Conservation (phyloP, 2,113 vertebrate genomes). For the Phyllostomus discolor region DNA sequence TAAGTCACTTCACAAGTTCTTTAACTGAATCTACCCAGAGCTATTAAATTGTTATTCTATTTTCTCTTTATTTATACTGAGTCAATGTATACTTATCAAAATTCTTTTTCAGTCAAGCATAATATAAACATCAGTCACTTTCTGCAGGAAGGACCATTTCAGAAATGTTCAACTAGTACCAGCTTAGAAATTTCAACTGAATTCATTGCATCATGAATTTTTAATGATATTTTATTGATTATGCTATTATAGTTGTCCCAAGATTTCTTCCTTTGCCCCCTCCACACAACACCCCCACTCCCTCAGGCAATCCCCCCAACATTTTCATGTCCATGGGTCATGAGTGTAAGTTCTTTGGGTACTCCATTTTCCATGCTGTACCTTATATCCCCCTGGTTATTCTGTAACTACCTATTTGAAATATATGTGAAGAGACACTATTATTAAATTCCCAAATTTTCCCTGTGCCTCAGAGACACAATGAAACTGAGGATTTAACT, state of each 20-base stretch:
- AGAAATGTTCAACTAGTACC: background rate
- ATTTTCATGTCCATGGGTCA: too few relatives aligned
- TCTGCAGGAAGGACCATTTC: background rate
- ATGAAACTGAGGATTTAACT: background rate
- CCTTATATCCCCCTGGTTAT: too few relatives aligned
- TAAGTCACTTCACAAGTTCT: background rate
- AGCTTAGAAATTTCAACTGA: background rate
- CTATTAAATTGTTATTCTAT: slow-evolving; percentile 33
- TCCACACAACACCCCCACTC: too few relatives aligned
- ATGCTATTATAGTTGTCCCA: too few relatives aligned
- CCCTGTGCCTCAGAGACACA: background rate
- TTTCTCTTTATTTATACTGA: slow-evolving; percentile 27
- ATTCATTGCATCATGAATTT: background rate
- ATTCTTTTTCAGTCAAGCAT: background rate
- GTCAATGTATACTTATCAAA: background rate
- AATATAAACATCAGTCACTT: background rate
- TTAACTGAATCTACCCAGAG: background rate
- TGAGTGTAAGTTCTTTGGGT: too few relatives aligned
- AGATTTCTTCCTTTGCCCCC: too few relatives aligned
- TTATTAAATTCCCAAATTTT: background rate
- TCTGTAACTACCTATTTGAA: background rate
- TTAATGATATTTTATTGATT: too few relatives aligned
- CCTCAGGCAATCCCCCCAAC: too few relatives aligned
- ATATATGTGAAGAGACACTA: background rate
- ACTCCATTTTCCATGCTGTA: too few relatives aligned